A percentile compares a stretch with the other conserved stretches of the same genome.
Conservation (phyloP, 2,113 vertebrate genomes). For the Melanerpes aurifrons region DNA sequence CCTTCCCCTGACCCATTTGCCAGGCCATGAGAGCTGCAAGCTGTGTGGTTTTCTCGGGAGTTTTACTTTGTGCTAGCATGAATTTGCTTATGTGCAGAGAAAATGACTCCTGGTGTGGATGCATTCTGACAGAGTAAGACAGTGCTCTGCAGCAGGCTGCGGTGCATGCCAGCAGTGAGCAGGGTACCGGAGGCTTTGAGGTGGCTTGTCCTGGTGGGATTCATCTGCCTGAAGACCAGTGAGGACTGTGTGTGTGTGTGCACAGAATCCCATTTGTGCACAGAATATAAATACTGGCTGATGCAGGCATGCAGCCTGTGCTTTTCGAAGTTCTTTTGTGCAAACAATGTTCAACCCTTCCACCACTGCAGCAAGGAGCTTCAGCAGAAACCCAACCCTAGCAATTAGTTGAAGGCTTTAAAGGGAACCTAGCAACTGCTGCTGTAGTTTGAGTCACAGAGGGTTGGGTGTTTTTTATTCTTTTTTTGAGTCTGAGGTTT, state of each 20-base stretch:
- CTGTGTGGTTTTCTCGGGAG: not conserved
- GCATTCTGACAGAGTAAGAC: not conserved
- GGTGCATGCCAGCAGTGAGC: not conserved
- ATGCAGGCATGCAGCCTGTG: slow-evolving; percentile 16
- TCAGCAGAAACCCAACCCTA: not conserved
- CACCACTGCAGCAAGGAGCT: not conserved
- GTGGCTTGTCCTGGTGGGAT: not conserved
- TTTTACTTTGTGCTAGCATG: not conserved
- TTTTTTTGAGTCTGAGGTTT: not conserved
- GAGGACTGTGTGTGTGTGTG: not conserved
- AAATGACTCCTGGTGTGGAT: fast-evolving
- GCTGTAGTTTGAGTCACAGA: not conserved
- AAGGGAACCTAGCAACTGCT: slow-evolving; percentile 33
- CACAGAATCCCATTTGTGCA: not conserved
- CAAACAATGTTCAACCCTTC: not conserved
- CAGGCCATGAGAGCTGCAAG: not conserved
- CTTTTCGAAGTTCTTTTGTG: slow-evolving; percentile 22
- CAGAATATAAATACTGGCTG: not conserved
- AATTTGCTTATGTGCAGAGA: not conserved
- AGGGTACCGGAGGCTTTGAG: not conserved
- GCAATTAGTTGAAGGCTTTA: not conserved
- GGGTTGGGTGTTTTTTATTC: no score
- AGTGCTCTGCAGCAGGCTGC: not conserved
- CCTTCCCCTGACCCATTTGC: not conserved
- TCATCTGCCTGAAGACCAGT: not conserved